Evolutionary conservation across 2,888 invertebrate genomes (phyloP).

Genomic region (Seira musarum): DNA sequence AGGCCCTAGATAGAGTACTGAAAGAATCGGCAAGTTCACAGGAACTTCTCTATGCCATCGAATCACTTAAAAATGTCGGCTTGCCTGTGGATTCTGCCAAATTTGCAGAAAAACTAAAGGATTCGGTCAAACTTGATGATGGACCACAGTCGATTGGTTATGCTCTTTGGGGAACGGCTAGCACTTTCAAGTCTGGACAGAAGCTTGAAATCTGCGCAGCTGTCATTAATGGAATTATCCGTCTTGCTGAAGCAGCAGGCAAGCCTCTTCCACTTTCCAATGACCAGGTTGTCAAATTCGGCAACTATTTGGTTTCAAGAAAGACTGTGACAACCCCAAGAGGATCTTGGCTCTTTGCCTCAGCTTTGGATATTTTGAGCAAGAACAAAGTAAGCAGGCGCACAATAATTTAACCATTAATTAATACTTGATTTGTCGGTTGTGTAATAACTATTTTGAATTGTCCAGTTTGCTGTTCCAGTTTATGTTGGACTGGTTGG

Average conservation of each 20-base stretch:
- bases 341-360: constrained; percentile 86
- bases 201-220: constrained; percentile 72
- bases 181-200: constrained; percentile 56
- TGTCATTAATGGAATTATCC: constrained; percentile 78
- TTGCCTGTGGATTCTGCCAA: constrained; percentile 64
- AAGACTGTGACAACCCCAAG: constrained; percentile 90
- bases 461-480: constrained; percentile 81
- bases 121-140: constrained; percentile 65
- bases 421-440: too few relatives aligned
- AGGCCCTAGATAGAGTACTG: constrained; percentile 63
- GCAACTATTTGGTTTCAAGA: constrained; percentile 90
- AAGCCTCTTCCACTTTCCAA: constrained; percentile 81
- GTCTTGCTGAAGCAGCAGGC: constrained; percentile 77
- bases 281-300: constrained; percentile 87
- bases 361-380: constrained; percentile 82
- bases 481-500: constrained; percentile 87
- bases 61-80: constrained; percentile 55
- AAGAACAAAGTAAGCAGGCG: constrained; percentile 79
- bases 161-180: constrained; percentile 64
- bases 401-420: not conserved
- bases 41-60: constrained; percentile 64
- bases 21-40: constrained; percentile 65
- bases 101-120: constrained; percentile 64
- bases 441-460: too few relatives aligned
- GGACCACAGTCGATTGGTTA: constrained; percentile 65